Conservation (phyloP, 2,888 invertebrate species). For the Bedellia somnulentella region DNA sequence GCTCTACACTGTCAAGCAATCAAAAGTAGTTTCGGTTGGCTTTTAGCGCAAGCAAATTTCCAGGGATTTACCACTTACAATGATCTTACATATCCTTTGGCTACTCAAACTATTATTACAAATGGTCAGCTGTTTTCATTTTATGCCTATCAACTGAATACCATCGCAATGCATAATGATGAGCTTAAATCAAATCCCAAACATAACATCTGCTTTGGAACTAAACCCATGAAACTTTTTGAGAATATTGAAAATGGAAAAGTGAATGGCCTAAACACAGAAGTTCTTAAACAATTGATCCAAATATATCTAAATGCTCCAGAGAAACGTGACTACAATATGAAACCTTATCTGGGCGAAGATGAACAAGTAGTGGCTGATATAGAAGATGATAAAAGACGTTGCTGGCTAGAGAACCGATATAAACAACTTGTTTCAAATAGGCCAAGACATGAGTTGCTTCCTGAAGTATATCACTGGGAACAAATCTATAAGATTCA, state of each 20-base stretch:
- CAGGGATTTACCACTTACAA: conserved; percentile 89
- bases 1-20: conserved; percentile 75
- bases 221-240: conserved; percentile 71
- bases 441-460: conserved; percentile 61
- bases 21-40: conserved; percentile 78
- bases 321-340: conserved; percentile 57
- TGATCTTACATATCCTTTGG: conserved; percentile 88
- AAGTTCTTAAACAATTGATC: conserved; percentile 71
- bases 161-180: conserved; percentile 67
- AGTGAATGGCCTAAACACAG: conserved; percentile 78
- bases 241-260: conserved; percentile 72
- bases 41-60: conserved; percentile 76
- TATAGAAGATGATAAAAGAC: conserved; percentile 67
- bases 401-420: conserved; percentile 68
- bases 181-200: conserved; percentile 66
- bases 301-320: conserved; percentile 76
- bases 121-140: conserved; percentile 88
- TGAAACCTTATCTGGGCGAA: conserved; percentile 73
- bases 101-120: conserved; percentile 85
- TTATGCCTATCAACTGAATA: conserved; percentile 91
- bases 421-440: conserved; percentile 73
- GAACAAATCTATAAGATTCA: conserved; percentile 80
- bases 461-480: conserved; percentile 78
- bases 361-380: conserved; percentile 64
- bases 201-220: conserved; percentile 80